Base-by-base conservation (phyloP, 1,140 invertebrate genomes). In the Drosophila sucinea region DNA sequence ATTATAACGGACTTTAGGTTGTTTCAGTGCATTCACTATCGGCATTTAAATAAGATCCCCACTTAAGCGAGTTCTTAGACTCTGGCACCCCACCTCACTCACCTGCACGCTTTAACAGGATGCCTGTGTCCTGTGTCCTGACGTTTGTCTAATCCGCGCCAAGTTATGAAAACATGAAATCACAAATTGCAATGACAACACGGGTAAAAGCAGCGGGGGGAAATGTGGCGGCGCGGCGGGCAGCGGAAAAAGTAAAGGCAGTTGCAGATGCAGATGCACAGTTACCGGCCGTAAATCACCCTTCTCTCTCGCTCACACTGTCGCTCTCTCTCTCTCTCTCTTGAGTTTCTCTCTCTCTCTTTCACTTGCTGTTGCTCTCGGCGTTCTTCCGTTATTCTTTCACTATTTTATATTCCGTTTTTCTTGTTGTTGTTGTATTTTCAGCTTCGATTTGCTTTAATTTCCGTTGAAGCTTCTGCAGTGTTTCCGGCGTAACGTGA, bases 81-180 rank as follows among this genome's bases (percentile, higher is more conserved):
- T 17, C 17, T 17, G 17, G 17, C 17, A 17, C 17, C 17, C 17
- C 17, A 17, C 0, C 17, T 10, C 7, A 73, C 73, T 69, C 54
- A 76, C 64, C 67, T 71, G 73, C 56, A 65, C 55, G 61, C 51
- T 54, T 62, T 4, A 56, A 60, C 60, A 40, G 58, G 38, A 38
- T 60, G 58, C 29, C 44, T 61, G 35, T 62, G 67, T 51, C 17
- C 23, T 62, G 70, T 71, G 51, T 55, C 27, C 67, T 67, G 83
- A 87, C 67, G 79, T 66, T 77, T 60, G 56, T 67, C 70, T 77
- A 80, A 76, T 73, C 75, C 75, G 63, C 72, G 64, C 71, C 65
- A 70, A 76, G 71, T 83, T 86, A 73, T 82, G 72, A 73, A 65
- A 77, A 77, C 64, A 79, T 82, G 65, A 83, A 76, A 83, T 89